Base-by-base conservation (phyloP, 2,888 invertebrate genomes). In the Slavum lentiscoides region DNA sequence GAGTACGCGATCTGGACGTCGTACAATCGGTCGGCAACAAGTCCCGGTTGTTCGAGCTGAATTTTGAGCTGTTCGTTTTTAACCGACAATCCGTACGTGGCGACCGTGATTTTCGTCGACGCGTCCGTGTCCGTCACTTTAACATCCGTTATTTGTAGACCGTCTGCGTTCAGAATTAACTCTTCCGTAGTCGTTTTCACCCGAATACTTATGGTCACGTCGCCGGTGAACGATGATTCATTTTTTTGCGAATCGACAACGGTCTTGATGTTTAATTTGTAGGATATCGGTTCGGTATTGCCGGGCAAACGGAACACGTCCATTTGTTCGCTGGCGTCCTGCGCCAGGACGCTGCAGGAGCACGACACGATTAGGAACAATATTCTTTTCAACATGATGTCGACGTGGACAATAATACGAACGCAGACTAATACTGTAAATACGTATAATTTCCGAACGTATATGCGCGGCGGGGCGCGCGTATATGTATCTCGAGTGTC, bases 1-100 rank as follows among this genome's bases (percentile, higher is more conserved):
- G 62, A 21, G 73, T 80, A 83, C 6, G 13, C 23, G 21, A 83
- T 83, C 62, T 75, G 13, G 11, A 83, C 55, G 9, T 58, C 21
- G 61, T 83, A 80, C 8, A 62, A 13, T 39, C 64, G 62, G 55
- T 69, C 72, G 19, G 80, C 70, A 43, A 72, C 66, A 9, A 80
- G 23, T 61, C 72, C 69, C 0, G 70, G 80, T 55, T 39, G 17
- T 8, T 64, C n/a, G 4, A 80, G 15, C 8, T 43, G 8, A 17
- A 80, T 58, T 9, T 30, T 66, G 8, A 80, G 80, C 15, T 80
- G 80, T 66, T 80, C 64, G 15, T 80, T 80, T 64, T 70, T 70
- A 0, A 9, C 39, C 53, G 55, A 53, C 0, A 21, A 19, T 7
- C 37, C 0, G 0, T n/a, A 21, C 1, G 9, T 2, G 0, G 0